Evolutionary conservation across 1,140 invertebrate species (phyloP).

Genomic region (Heliconius nattereri): DNA sequence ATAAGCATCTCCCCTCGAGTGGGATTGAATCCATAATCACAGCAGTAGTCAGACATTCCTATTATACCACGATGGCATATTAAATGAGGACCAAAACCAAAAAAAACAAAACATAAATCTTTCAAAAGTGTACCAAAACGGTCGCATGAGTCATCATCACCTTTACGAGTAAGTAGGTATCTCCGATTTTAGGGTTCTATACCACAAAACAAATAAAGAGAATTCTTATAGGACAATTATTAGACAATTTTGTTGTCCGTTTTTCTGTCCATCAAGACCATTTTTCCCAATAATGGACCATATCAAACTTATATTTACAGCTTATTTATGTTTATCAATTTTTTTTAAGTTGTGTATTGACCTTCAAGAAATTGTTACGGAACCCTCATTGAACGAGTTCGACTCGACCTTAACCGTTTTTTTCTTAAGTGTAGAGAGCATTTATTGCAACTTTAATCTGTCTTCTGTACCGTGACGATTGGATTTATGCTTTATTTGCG

Average conservation of each 20-base stretch:
- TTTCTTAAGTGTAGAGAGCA: not conserved
- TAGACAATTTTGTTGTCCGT: too few species aligned
- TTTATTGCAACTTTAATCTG: slow-evolving; percentile 8
- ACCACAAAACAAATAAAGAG: too few species aligned
- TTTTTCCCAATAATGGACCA: too few species aligned
- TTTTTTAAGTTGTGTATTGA: not conserved
- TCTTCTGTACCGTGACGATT: slow-evolving; percentile 22
- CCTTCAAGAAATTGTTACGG: too few species aligned
- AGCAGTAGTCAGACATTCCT: not conserved
- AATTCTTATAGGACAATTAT: too few species aligned
- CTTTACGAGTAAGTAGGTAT: not conserved
- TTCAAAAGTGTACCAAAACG: slow-evolving; percentile 6
- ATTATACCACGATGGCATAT: not conserved
- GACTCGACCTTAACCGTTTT: too few species aligned
- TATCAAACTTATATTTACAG: too few species aligned
- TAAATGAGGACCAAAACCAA: not conserved
- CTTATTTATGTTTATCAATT: not conserved
- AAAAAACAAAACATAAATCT: slow-evolving; percentile 10
- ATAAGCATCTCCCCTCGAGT: not conserved
- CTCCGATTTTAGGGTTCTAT: too few species aligned
- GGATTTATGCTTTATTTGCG: slow-evolving; percentile 1
- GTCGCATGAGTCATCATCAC: not conserved
- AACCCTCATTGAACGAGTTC: too few species aligned
- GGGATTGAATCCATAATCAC: not conserved
- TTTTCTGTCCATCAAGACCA: too few species aligned